Evolutionary conservation across 2,113 vertebrate species (phyloP), one percentile per base, ranked within the genome.

Genomic region (Paralichthys olivaceus): DNA sequence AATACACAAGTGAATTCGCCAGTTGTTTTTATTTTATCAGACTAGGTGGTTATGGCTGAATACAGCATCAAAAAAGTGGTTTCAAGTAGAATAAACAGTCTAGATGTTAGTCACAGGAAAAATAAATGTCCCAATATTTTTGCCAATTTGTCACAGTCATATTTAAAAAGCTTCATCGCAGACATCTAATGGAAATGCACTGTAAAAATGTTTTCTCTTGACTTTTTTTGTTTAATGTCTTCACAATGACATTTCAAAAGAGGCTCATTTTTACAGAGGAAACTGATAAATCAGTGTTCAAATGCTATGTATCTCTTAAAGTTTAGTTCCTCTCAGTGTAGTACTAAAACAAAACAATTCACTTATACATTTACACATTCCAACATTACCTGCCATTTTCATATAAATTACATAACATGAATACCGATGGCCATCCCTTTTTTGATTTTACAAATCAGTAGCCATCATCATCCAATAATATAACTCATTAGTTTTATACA

Each of bases 91-190:
- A 32, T 20, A 28, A 58, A 43, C 1, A 23, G 11, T 45, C 19
- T 53, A 9, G n/a, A 7, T 7, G 7, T 17, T 13, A 23, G 5
- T 3, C 15, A 63, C 23, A 37, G 43, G 14, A 34, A 49, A 22
- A 55, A 66, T 7, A 43, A 43, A 2, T 9, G 4, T 11, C 28
- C n/a, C n/a, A n/a, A n/a, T n/a, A n/a, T n/a, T n/a, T n/a, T n/a
- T n/a, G n/a, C 6, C 7, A 20, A 4, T 64, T 47, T 55, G 3
- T 56, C 11, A 37, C 40, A 49, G 7, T 17, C 12, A 45, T 8
- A 61, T 57, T 75, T 75, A 5, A 68, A 63, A 49, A 67, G 22
- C 26, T 25, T 13, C 17, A 34, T 20, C 20, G 13, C 19, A 37
- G 57, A 20, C 14, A 40, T 13, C 1, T 49, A 53, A 51, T 45